Evolutionary conservation across 2,888 invertebrate species (phyloP), one percentile per base, ranked within the genome.

Genomic region (Asteroscopus sphinx): DNA sequence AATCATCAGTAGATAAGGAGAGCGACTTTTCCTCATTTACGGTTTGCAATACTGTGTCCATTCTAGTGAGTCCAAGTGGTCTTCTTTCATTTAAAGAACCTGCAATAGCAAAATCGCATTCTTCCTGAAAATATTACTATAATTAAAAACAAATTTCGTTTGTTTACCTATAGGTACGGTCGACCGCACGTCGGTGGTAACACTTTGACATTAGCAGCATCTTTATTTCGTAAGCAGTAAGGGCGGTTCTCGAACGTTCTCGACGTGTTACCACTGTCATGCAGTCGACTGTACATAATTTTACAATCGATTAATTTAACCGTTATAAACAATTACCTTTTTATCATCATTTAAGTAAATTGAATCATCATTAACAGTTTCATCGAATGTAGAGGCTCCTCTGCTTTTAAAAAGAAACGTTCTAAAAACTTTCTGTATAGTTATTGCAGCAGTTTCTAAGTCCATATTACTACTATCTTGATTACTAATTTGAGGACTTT

Each of bases 391-490:
- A 13, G 91, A 91, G 39, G 87, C 86, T 82, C 92, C 86, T 82
- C 92, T 87, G 74, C 90, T 93, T 83, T 89, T 92, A 68, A 91
- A 91, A 55, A 95, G 88, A 70, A 95, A 93, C 21, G 89, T 89
- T 26, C 95, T 88, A 76, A 95, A 94, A 47, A 95, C 94, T 83
- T 95, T 94, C 81, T 95, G 95, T 76, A 95, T 95, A n/a, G 95
- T 95, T 48, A 95, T 82, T 21, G 95, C 95, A 21, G 95, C 89
- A 62, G 91, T 89, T 89, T 95, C 89, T 79, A 95, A 80, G 77
- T 95, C 87, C 94, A 95, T 85, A 62, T 74, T 68, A 69, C 76
- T 84, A 44, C 68, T 58, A 55, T 66, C 74, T 48, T 73, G 54
- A 54, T 53, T 49, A 12, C 37, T 48, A 15, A 37, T 56, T 51